Conservation (phyloP, 2,888 invertebrate species). For the Acleris literana region DNA sequence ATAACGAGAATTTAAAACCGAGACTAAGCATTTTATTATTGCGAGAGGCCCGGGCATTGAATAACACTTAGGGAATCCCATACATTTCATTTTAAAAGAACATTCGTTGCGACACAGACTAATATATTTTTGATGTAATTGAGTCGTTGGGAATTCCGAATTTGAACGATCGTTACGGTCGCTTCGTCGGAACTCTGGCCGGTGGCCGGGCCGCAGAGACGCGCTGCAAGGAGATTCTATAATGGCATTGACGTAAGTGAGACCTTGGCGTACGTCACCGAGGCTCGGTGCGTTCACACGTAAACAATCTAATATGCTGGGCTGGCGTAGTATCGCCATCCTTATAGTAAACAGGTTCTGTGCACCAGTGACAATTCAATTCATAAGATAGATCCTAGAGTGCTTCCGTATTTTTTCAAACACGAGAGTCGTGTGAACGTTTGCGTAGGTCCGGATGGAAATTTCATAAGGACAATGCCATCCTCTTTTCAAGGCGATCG, state of each 20-base stretch:
- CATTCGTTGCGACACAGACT: constrained; percentile 42
- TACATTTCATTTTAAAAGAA: constrained; percentile 20
- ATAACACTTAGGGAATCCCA: constrained; percentile 42
- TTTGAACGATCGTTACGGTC: constrained; percentile 17
- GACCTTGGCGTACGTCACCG: constrained; percentile 62
- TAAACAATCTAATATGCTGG: constrained; percentile 57
- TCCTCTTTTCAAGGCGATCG: constrained; percentile 24
- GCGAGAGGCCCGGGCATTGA: constrained; percentile 39
- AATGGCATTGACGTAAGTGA: constrained; percentile 53
- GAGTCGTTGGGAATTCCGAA: constrained; percentile 53
- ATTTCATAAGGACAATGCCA: constrained; percentile 48
- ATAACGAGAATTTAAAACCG: constrained; percentile 50
- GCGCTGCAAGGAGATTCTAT: constrained; percentile 23
- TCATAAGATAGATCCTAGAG: constrained; percentile 62
- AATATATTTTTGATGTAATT: constrained; percentile 56
- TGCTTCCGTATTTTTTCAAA: constrained; percentile 58
- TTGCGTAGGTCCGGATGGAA: constrained; percentile 45
- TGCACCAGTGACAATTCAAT: constrained; percentile 50
- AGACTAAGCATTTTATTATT: constrained; percentile 31
- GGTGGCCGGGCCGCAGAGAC: constrained; percentile 32
- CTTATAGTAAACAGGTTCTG: constrained; percentile 56
- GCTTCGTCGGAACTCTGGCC: constrained; percentile 25
- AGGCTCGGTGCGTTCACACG: constrained; percentile 59
- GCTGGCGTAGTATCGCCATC: constrained; percentile 32
- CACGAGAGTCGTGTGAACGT: constrained; percentile 14